Evolutionary conservation across 2,888 invertebrate genomes (phyloP).

Genomic region (Lapara coniferarum): DNA sequence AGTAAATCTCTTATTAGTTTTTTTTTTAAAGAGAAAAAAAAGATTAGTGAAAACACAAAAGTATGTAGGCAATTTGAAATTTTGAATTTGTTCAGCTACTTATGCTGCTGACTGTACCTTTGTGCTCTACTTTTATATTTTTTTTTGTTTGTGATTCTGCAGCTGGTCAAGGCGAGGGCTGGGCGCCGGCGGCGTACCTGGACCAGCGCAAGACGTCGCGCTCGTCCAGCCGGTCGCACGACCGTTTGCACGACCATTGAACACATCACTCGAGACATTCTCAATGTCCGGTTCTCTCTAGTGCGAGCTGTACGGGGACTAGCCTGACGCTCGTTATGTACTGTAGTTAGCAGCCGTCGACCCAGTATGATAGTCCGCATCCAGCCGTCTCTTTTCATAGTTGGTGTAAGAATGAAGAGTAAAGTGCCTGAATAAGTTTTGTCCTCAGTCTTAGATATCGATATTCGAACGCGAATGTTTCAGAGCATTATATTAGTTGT

Average conservation of each 20-base stretch:
- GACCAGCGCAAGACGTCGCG: conserved; percentile 91
- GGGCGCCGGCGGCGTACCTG: conserved; percentile 97
- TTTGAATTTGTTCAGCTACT: too few species aligned
- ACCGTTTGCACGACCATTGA: conserved; percentile 81
- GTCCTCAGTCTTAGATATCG: conserved; percentile 23
- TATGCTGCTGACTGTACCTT: too few species aligned
- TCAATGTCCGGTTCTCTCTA: not conserved
- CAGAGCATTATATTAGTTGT: conserved; percentile 27
- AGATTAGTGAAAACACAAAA: too few species aligned
- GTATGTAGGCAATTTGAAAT: too few species aligned
- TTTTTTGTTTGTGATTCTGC: conserved; percentile 28
- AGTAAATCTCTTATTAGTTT: too few species aligned
- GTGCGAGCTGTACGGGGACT: not conserved
- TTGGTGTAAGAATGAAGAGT: conserved; percentile 16
- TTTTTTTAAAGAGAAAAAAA: too few species aligned
- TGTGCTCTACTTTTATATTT: too few species aligned
- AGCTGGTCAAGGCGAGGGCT: conserved; percentile 91
- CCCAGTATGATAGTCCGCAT: conserved; percentile 16
- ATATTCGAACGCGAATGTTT: conserved; percentile 19
- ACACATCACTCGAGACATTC: conserved; percentile 29
- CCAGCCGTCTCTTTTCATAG: conserved; percentile 6
- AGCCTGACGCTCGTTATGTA: not conserved
- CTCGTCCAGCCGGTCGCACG: conserved; percentile 87
- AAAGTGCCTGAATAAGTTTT: conserved; percentile 25
- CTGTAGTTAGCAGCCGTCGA: conserved; percentile 21